These are phyloP conservation scores for Ceratina calcarata DNA, from an alignment of 1,140 invertebrate species.

Conservation along the genomic window DNA sequence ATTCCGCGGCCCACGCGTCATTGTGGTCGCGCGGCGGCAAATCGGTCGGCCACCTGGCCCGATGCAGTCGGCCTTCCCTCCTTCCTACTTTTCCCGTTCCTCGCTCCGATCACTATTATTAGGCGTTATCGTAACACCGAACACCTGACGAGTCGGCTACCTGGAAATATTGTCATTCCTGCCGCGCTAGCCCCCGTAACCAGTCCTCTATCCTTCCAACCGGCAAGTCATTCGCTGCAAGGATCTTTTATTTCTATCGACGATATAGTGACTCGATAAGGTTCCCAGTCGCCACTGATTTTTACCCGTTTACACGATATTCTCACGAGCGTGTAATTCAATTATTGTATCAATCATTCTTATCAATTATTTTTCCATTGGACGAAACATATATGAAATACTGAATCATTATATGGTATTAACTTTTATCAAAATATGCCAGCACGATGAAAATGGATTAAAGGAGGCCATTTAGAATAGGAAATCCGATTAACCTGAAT, in stretches of 20 bases:
- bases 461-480: background rate
- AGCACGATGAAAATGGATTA: too few relatives aligned
- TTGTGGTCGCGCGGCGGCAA: constrained; percentile 67
- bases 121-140: constrained; percentile 42
- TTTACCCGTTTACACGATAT: too few relatives aligned
- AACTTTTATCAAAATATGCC: too few relatives aligned
- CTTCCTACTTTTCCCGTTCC: constrained; percentile 36
- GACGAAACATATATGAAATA: too few relatives aligned
- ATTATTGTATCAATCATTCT: too few relatives aligned
- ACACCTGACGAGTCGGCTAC: constrained; percentile 48
- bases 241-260: constrained; percentile 12
- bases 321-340: too few relatives aligned
- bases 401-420: too few relatives aligned
- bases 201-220: constrained; percentile 5
- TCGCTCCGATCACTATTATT: constrained; percentile 47
- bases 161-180: constrained; percentile 57
- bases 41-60: constrained; percentile 74
- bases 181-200: constrained; percentile 7
- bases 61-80: constrained; percentile 40
- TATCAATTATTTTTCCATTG: too few relatives aligned
- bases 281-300: too few relatives aligned
- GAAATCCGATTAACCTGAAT: background rate
- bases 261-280: background rate
- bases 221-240: constrained; percentile 11
- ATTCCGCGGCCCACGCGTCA: constrained; percentile 70